phyloP scores from a whole-genome alignment of 2,888 invertebrate species.

The Rhagonycha fulva region DNA sequence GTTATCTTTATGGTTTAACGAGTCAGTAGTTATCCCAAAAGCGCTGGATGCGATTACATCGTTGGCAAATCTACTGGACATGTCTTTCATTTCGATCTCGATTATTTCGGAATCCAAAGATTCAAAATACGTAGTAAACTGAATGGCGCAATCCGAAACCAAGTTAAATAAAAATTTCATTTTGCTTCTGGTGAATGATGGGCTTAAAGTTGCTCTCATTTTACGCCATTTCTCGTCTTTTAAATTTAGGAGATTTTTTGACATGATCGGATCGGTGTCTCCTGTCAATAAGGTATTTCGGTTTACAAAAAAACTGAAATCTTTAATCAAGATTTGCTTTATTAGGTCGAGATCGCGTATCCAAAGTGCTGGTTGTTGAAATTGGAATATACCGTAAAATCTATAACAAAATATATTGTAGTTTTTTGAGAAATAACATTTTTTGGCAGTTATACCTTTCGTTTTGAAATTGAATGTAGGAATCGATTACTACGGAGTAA shows the following conservation, averaged over 20 bases:
- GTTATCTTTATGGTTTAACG: slow-evolving; percentile 58
- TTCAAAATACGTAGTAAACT: slow-evolving; percentile 37
- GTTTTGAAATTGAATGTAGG: not conserved
- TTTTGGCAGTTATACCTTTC: not conserved
- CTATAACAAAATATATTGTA: not conserved
- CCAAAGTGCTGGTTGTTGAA: slow-evolving; percentile 19
- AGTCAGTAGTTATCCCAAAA: slow-evolving; percentile 61
- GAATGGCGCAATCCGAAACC: slow-evolving; percentile 26
- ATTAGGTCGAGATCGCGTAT: slow-evolving; percentile 34
- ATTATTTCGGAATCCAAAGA: slow-evolving; percentile 30
- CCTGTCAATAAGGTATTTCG: slow-evolving; percentile 30
- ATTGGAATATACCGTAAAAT: slow-evolving; percentile 10
- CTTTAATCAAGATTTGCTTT: slow-evolving; percentile 33
- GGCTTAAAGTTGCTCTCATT: slow-evolving; percentile 19
- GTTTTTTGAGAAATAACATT: not conserved
- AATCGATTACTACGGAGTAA: not conserved
- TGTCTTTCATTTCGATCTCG: slow-evolving; percentile 54
- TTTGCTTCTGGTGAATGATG: slow-evolving; percentile 27
- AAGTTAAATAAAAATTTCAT: slow-evolving; percentile 20
- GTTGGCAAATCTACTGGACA: slow-evolving; percentile 55
- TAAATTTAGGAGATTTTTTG: slow-evolving; percentile 15
- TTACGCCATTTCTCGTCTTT: slow-evolving; percentile 23
- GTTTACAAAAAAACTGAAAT: slow-evolving; percentile 38
- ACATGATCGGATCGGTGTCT: slow-evolving; percentile 24
- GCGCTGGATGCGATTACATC: slow-evolving; percentile 61